A percentile compares a stretch with the other conserved stretches of the same genome.
Evolutionary conservation across 2,113 vertebrate genomes (phyloP).

Genomic region (Xenopus borealis): DNA sequence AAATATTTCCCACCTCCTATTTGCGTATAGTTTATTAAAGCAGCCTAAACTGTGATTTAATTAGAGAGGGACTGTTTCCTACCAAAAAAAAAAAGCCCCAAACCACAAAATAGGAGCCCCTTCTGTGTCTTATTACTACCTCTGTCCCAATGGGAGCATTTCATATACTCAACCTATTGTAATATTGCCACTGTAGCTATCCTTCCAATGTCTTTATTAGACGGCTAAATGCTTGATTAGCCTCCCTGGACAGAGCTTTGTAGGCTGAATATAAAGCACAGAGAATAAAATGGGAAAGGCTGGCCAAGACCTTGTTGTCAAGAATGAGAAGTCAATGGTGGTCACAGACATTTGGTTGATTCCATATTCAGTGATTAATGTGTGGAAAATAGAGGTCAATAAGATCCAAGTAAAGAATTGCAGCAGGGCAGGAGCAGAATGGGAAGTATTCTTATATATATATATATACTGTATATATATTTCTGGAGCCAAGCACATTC

Average conservation of each 20-base stretch:
- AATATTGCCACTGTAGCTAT: conserved; percentile 12
- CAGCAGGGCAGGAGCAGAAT: too few relatives aligned
- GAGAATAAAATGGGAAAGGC: not conserved
- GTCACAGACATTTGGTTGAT: not conserved
- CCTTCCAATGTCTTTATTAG: conserved; percentile 38
- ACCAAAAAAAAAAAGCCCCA: not conserved
- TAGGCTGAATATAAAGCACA: conserved; percentile 4
- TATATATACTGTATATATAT: too few relatives aligned
- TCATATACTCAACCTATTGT: conserved; percentile 28
- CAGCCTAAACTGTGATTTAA: not conserved
- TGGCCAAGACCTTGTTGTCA: too few relatives aligned
- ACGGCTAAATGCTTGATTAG: conserved; percentile 22
- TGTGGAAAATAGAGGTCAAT: not conserved
- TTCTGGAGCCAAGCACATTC: too few relatives aligned
- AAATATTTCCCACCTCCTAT: too few relatives aligned
- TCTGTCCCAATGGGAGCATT: conserved; percentile 23
- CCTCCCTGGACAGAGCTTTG: conserved; percentile 1
- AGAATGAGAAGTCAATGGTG: too few relatives aligned
- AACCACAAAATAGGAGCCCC: conserved; percentile 3
- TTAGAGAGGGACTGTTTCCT: not conserved
- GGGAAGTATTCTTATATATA: too few relatives aligned
- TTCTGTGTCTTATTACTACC: conserved; percentile 19
- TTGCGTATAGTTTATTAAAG: too few relatives aligned
- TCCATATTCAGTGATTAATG: not conserved
- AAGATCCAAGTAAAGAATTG: not conserved